phyloP scores from a whole-genome alignment of 2,797 vertebrate species.

The Pseudochromis fuscus region DNA sequence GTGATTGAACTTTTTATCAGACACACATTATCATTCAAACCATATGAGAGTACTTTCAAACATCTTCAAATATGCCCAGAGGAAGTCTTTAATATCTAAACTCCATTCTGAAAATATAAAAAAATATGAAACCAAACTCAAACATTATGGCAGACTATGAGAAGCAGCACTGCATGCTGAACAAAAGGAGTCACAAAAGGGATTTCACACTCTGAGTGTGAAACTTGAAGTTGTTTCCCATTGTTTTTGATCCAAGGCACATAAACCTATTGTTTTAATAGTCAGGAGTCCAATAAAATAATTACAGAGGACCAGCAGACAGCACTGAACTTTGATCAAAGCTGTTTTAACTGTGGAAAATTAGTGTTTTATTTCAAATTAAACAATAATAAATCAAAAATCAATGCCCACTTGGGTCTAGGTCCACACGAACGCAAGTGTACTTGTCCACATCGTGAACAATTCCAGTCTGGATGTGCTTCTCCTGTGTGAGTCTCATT shows the following conservation, averaged over 20 bases:
- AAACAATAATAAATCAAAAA: slow-evolving; percentile 3
- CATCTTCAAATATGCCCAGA: background rate
- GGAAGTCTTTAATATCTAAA: background rate
- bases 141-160: background rate
- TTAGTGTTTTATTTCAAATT: slow-evolving; percentile 11
- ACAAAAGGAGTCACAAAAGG: background rate
- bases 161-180: background rate
- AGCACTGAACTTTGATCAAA: background rate
- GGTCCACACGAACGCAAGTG: slow-evolving; percentile 20
- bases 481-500: slow-evolving; percentile 66
- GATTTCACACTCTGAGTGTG: background rate
- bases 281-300: background rate
- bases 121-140: slow-evolving; percentile 6
- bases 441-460: slow-evolving; percentile 4
- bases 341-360: slow-evolving; percentile 11
- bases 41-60: background rate
- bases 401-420: background rate
- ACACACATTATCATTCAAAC: background rate
- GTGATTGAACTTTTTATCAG: background rate
- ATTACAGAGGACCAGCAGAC: background rate
- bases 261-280: slow-evolving; percentile 7
- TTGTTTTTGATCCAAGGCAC: background rate
- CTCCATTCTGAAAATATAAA: background rate
- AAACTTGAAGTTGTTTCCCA: background rate
- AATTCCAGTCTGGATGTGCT: slow-evolving; percentile 9